Conservation (phyloP, 1,140 invertebrate species). For the Helicoverpa zea region DNA sequence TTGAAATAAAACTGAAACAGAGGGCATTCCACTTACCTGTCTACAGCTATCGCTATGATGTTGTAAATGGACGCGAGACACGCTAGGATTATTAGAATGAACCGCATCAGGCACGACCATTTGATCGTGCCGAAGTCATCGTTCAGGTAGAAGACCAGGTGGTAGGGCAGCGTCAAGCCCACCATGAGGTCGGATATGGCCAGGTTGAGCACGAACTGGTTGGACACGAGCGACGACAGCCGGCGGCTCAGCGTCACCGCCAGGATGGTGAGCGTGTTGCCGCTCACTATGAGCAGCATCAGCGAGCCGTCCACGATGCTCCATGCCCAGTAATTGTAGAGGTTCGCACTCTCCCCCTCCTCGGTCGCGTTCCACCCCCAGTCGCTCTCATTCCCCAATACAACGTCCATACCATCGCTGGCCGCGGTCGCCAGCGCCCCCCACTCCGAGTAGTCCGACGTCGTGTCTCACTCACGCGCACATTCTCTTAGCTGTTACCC, state of each 20-base stretch:
- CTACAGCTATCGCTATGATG: constrained; percentile 93
- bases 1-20: constrained; percentile 20
- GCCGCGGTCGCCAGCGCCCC: constrained; percentile 78
- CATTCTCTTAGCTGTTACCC: constrained; percentile 72
- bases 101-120: constrained; percentile 89
- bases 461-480: constrained; percentile 75
- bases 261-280: constrained; percentile 91
- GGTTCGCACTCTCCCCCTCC: constrained; percentile 60
- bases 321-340: constrained; percentile 87
- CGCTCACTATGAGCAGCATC: constrained; percentile 89
- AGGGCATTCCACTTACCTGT: constrained; percentile 86
- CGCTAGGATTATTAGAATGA: constrained; percentile 90
- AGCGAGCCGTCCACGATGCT: constrained; percentile 89
- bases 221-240: constrained; percentile 89
- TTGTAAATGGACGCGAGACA: constrained; percentile 93
- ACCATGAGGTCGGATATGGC: constrained; percentile 92
- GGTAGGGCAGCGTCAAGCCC: constrained; percentile 91
- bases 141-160: constrained; percentile 90
- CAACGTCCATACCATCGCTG: constrained; percentile 85
- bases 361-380: constrained; percentile 72
- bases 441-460: constrained; percentile 76
- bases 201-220: constrained; percentile 91
- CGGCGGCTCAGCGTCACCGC: constrained; percentile 90
- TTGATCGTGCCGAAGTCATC: constrained; percentile 87
- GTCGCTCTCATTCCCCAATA: constrained; percentile 73